Evolutionary conservation across 2,113 vertebrate genomes (phyloP).

Genomic region (Scomber scombrus): DNA sequence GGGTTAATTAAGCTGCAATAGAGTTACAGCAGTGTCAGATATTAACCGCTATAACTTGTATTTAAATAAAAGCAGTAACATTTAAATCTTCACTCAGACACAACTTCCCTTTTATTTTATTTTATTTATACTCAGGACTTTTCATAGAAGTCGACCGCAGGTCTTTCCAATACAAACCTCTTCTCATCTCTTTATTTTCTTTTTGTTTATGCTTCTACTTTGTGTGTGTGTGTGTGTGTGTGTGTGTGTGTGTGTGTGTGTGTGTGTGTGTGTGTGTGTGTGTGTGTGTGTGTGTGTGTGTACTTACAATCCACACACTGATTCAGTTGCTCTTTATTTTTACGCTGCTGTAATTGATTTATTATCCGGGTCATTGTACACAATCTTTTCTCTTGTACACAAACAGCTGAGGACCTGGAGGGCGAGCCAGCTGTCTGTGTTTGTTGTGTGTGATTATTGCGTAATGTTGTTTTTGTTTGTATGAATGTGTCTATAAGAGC

Average conservation of each 20-base stretch:
- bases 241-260: accelerated
- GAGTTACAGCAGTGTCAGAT: too few species aligned
- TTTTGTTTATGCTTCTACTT: too few species aligned
- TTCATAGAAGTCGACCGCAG: too few species aligned
- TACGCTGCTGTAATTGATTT: neutral
- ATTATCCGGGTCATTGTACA: neutral
- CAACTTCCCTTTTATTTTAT: too few species aligned
- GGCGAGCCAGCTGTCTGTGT: neutral
- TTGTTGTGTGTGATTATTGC: neutral
- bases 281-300: accelerated
- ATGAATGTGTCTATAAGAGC: too few species aligned
- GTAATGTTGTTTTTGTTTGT: too few species aligned
- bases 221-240: accelerated
- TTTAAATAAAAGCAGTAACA: too few species aligned
- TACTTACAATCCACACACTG: neutral
- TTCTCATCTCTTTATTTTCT: too few species aligned
- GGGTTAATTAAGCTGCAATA: too few species aligned
- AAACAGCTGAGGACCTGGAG: neutral
- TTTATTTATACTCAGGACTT: too few species aligned
- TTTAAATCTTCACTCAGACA: too few species aligned
- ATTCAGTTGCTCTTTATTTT: neutral
- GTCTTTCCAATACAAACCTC: too few species aligned
- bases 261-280: accelerated
- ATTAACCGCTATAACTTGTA: accelerated
- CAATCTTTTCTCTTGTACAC: neutral